phyloP scores from a whole-genome alignment of 2,113 vertebrate genomes.

The Aspiorhynchus laticeps region DNA sequence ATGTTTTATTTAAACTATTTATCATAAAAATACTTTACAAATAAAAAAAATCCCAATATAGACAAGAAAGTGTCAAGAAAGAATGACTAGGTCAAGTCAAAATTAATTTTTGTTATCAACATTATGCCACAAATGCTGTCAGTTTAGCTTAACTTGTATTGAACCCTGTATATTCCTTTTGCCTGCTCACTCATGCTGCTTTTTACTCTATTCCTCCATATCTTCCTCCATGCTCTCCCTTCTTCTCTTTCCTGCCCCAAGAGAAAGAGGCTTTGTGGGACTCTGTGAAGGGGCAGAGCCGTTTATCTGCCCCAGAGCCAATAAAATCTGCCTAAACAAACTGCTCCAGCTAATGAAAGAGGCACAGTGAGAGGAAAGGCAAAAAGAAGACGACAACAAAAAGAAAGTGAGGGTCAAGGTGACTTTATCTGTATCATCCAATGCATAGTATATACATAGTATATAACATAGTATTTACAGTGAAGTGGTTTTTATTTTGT shows the following conservation, averaged over 20 bases:
- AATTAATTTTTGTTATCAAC: background rate
- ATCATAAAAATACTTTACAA: background rate
- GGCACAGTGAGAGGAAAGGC: background rate
- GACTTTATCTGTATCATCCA: background rate
- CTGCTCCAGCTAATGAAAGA: slow-evolving; percentile 1
- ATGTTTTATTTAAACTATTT: background rate
- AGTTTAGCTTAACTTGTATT: background rate
- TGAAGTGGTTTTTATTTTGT: background rate
- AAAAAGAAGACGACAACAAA: background rate
- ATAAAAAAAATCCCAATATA: background rate
- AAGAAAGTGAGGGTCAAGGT: background rate
- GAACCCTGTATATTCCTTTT: background rate
- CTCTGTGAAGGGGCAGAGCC: slow-evolving; percentile 27
- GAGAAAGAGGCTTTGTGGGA: slow-evolving; percentile 43
- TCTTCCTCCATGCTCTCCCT: background rate
- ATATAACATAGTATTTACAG: background rate
- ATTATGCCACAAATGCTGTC: background rate
- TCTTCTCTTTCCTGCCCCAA: background rate
- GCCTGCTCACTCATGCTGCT: background rate
- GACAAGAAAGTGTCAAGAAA: background rate
- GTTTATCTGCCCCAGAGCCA: slow-evolving; percentile 27
- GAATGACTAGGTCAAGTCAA: background rate
- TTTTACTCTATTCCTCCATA: background rate
- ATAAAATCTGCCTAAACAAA: slow-evolving; percentile 31
- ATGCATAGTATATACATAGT: background rate